These are phyloP conservation scores for Cottus gobio DNA, from an alignment of 2,113 vertebrate genomes.

Conservation along the genomic window DNA sequence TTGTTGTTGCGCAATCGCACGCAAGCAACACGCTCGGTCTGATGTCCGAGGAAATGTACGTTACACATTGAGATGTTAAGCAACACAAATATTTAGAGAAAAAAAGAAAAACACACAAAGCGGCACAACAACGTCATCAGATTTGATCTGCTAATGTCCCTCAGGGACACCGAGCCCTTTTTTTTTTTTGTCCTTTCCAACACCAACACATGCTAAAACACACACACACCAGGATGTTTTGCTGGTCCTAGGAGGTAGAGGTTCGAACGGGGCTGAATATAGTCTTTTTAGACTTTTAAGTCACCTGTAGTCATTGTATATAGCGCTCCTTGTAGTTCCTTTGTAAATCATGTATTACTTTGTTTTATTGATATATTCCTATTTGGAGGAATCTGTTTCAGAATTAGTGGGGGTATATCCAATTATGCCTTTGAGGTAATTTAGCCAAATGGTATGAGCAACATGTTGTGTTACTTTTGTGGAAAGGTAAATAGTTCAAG, in stretches of 20 bases:
- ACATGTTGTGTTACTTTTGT: not conserved
- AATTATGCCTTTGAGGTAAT: not conserved
- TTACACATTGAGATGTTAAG: not conserved
- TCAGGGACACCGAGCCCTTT: conserved; percentile 13
- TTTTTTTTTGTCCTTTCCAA: not conserved
- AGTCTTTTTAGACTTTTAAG: not conserved
- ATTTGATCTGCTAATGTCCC: conserved; percentile 17
- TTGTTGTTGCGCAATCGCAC: conserved; percentile 17
- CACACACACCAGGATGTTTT: not conserved
- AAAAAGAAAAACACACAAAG: conserved; percentile 13
- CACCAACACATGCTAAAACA: not conserved
- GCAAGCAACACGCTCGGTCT: not conserved
- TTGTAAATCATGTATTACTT: not conserved
- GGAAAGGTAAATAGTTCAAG: not conserved
- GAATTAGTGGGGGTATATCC: not conserved
- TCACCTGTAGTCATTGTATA: not conserved
- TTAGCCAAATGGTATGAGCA: not conserved
- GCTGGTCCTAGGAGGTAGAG: not conserved
- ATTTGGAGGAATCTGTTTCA: not conserved
- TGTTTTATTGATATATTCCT: not conserved
- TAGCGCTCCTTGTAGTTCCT: not conserved
- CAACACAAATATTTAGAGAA: conserved; percentile 11
- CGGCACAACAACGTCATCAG: conserved; percentile 6
- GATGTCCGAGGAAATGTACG: not conserved
- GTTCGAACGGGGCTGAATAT: not conserved